Evolutionary conservation across 92 coral and sea anemone genomes (phyloP).

Genomic region (Phenganax stokvisi): DNA sequence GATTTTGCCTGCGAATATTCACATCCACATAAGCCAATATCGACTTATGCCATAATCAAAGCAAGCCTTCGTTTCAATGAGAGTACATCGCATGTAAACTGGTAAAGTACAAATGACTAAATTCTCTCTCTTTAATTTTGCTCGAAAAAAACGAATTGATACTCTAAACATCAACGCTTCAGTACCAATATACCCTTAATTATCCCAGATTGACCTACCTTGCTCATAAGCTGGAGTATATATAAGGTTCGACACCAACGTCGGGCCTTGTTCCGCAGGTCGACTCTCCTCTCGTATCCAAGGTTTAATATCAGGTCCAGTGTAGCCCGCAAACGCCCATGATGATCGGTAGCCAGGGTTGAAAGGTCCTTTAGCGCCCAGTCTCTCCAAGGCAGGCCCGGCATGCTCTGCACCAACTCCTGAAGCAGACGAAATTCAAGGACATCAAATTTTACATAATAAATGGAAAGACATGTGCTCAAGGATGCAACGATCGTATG

Average conservation of each 20-base stretch:
- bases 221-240: conserved; percentile 94
- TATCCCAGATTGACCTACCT: conserved; percentile 47
- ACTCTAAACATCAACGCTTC: background rate
- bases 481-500: too few species aligned
- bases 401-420: conserved; percentile 72
- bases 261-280: conserved; percentile 84
- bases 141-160: background rate
- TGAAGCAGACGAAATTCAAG: background rate
- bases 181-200: too few species aligned
- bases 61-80: too few species aligned
- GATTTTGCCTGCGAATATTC: conserved; percentile 60
- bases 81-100: too few species aligned
- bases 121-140: background rate
- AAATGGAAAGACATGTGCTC: background rate
- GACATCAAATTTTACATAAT: background rate
- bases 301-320: conserved; percentile 57
- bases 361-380: conserved; percentile 78
- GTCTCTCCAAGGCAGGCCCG: conserved; percentile 66
- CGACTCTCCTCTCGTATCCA: conserved; percentile 81
- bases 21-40: background rate
- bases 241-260: conserved; percentile 76
- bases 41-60: background rate
- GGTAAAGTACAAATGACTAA: too few species aligned
- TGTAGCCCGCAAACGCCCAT: conserved; percentile 86
- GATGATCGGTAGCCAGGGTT: conserved; percentile 75